phyloP scores from a whole-genome alignment of 1,140 invertebrate genomes.

The Trichonephila clavata region DNA sequence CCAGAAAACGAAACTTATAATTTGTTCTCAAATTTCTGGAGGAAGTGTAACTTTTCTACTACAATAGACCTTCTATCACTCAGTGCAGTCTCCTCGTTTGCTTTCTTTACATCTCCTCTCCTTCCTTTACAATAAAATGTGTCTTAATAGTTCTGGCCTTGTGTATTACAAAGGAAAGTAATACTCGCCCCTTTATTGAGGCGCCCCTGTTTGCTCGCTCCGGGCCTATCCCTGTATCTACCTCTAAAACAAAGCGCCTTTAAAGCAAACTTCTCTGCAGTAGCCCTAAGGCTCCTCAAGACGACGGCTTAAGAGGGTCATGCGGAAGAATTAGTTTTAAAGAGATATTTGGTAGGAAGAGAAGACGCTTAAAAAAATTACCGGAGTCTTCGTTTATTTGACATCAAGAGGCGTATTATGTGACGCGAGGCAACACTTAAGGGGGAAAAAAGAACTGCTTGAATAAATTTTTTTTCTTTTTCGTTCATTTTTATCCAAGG shows the following conservation, averaged over 20 bases:
- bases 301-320: neutral
- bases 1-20: neutral
- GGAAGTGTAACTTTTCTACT: neutral
- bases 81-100: neutral
- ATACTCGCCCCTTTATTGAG: slow-evolving; percentile 46
- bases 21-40: neutral
- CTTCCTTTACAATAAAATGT: neutral
- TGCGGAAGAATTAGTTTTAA: slow-evolving; percentile 70
- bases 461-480: slow-evolving; percentile 15
- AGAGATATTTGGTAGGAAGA: slow-evolving; percentile 37
- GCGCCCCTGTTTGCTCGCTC: slow-evolving; percentile 61
- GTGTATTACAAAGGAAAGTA: slow-evolving; percentile 61
- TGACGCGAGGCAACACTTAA: neutral
- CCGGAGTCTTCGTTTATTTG: slow-evolving; percentile 62
- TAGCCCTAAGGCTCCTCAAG: neutral
- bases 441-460: slow-evolving; percentile 55
- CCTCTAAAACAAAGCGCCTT: slow-evolving; percentile 61
- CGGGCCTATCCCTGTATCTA: slow-evolving; percentile 19
- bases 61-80: neutral
- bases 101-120: neutral
- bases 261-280: slow-evolving; percentile 68
- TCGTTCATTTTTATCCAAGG: neutral
- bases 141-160: neutral
- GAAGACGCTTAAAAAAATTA: slow-evolving; percentile 19
- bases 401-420: slow-evolving; percentile 30